Percentiles rank a stretch among this genome's conserved stretches.
Conservation (phyloP, 2,888 invertebrate genomes). For the Xestia xanthographa region DNA sequence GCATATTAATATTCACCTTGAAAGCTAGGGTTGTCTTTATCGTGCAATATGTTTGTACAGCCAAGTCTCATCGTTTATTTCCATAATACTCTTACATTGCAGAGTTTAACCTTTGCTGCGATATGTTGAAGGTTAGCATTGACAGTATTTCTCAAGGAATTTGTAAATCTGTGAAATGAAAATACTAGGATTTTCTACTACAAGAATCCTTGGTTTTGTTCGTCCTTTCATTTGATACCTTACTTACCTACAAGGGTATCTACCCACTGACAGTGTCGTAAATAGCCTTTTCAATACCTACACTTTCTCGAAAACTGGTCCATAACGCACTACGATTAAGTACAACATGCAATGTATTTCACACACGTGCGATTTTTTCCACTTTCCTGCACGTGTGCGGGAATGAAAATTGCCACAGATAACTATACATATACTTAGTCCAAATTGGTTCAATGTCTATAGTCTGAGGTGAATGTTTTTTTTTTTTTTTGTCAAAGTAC, state of each 20-base stretch:
- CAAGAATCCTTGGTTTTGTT: conserved; percentile 6
- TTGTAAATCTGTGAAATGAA: conserved; percentile 4
- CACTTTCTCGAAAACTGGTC: too few species aligned
- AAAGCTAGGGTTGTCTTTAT: conserved; percentile 36
- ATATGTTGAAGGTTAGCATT: conserved; percentile 34
- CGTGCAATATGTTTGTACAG: conserved; percentile 51
- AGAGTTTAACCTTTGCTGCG: conserved; percentile 39
- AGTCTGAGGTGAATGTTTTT: too few species aligned
- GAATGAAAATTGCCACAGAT: too few species aligned
- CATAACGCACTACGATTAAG: too few species aligned
- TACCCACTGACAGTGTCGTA: too few species aligned
- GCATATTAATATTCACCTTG: conserved; percentile 31
- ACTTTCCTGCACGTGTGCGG: too few species aligned
- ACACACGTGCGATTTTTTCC: too few species aligned
- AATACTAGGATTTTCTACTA: conserved; percentile 6
- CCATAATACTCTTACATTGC: conserved; percentile 41
- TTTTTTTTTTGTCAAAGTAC: too few species aligned
- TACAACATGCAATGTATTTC: too few species aligned
- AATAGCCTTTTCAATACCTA: too few species aligned
- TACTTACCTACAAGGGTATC: not conserved
- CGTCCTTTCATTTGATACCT: not conserved
- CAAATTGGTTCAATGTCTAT: too few species aligned
- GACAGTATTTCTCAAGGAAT: conserved; percentile 33
- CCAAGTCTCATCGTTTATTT: conserved; percentile 56
- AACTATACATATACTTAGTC: too few species aligned